Conservation (phyloP, 2,888 invertebrate species). For the Altica lythri region DNA sequence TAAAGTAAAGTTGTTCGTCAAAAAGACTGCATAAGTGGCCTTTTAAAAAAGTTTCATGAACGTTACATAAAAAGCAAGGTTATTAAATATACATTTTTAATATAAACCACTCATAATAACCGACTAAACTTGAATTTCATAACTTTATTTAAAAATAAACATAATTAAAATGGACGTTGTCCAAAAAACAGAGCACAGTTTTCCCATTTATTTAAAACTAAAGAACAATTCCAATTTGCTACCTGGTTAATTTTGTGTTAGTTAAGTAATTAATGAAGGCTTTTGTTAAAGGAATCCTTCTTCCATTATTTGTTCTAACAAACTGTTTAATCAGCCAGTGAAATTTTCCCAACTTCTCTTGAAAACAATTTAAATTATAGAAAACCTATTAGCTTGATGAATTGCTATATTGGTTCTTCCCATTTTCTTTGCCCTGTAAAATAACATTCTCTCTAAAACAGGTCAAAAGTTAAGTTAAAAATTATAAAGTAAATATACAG, state of each 20-base stretch:
- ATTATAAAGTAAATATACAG: too few species aligned
- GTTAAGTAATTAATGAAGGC: slow-evolving; percentile 46
- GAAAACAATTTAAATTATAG: slow-evolving; percentile 34
- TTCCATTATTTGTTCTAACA: slow-evolving; percentile 44
- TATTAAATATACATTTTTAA: too few species aligned
- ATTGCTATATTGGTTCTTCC: slow-evolving; percentile 20
- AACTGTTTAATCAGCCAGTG: slow-evolving; percentile 43
- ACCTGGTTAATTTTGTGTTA: slow-evolving; percentile 37
- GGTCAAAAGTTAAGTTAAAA: slow-evolving; percentile 1
- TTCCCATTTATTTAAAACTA: slow-evolving; percentile 21
- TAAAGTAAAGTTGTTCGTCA: too few species aligned
- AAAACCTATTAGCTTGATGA: slow-evolving; percentile 21
- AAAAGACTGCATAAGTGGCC: too few species aligned
- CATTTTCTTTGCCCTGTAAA: slow-evolving; percentile 8
- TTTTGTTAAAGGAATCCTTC: slow-evolving; percentile 40
- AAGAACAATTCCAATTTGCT: slow-evolving; percentile 13
- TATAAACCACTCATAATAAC: too few species aligned
- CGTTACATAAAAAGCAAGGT: too few species aligned
- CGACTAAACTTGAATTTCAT: too few species aligned
- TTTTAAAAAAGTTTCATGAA: too few species aligned
- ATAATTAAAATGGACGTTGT: not conserved
- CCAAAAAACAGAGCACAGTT: not conserved
- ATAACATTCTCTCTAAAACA: not conserved
- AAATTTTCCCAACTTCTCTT: slow-evolving; percentile 32
- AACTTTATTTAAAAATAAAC: too few species aligned